Base-by-base conservation (phyloP, 2,797 vertebrate genomes). In the Rhinichthys osculus region DNA sequence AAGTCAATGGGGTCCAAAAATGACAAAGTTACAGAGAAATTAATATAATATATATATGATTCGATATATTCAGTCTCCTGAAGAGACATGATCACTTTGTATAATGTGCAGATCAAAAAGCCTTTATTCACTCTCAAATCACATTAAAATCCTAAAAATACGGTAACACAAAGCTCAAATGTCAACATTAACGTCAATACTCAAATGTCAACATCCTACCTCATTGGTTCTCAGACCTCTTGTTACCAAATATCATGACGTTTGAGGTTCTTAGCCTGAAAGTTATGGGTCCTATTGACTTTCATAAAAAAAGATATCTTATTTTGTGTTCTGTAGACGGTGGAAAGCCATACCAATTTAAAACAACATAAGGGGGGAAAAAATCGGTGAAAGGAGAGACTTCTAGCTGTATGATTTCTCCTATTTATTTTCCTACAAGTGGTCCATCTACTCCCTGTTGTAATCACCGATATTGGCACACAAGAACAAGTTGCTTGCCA, bases 1-100 rank as follows among this genome's bases (percentile, higher is more conserved):
- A 74, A 76, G 47, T 78, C 76, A 78, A 62, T 27, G 52, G 16
- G 21, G 23, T 42, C 54, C 35, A 62, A 78, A 78, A 42, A 42
- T 54, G 7, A 62, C 14, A 78, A 27, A 27, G 35, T 21, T 38
- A 38, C 33, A 0, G 23, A 27, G 54, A 27, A 42, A 78, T 78
- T 3, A 19, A 62, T 27, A 23, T 5, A 40, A 27, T 40, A 23
- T 9, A n/a, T n/a, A 57, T 16, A 40, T 4, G 9, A 38, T 70
- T 40, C 3, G 33, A 69, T 69, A 38, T 38, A 38, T 35, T 69
- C 17, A 16, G 3, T 17, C 38, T 78, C 7, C 33, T 57, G 2
- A 77, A 40, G 35, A 76, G 30, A 76, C 1, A 4, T 21, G 3
- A 54, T 35, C 3, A 13, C 10, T 77, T n/a, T 77, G 33, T 38